These are phyloP conservation scores for Lophochroa leadbeateri DNA, from an alignment of 2,113 vertebrate genomes.

Conservation along the genomic window DNA sequence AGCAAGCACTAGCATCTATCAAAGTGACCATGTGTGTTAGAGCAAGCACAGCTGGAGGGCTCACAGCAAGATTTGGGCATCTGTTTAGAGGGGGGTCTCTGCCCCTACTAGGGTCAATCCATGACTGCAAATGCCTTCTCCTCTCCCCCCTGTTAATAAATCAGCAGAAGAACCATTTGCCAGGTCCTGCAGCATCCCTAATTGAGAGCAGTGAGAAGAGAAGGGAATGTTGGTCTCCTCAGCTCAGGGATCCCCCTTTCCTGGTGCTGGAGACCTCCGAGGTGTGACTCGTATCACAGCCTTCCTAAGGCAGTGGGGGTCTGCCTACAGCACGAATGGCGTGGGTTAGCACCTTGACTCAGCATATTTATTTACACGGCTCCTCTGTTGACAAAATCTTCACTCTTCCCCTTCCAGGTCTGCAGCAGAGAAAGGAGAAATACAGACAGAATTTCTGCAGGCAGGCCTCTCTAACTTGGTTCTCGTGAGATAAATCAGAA, in stretches of 20 bases:
- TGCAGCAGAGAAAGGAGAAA: not conserved
- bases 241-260: not conserved
- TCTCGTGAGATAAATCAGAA: not conserved
- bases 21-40: not conserved
- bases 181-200: not conserved
- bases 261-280: not conserved
- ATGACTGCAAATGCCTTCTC: fast-evolving
- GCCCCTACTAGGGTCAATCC: not conserved
- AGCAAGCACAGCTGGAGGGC: not conserved
- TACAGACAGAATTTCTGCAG: not conserved
- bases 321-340: not conserved
- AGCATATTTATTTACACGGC: not conserved
- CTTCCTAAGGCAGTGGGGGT: not conserved
- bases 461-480: not conserved
- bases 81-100: not conserved
- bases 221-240: not conserved
- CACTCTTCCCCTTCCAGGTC: not conserved
- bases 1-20: not conserved
- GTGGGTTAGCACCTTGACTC: not conserved
- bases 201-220: not conserved
- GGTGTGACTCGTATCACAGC: not conserved
- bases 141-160: not conserved
- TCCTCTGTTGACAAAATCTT: not conserved
- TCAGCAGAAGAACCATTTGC: not conserved
- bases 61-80: not conserved